Conservation (phyloP, 2,888 invertebrate genomes). For the Xestia xanthographa region DNA sequence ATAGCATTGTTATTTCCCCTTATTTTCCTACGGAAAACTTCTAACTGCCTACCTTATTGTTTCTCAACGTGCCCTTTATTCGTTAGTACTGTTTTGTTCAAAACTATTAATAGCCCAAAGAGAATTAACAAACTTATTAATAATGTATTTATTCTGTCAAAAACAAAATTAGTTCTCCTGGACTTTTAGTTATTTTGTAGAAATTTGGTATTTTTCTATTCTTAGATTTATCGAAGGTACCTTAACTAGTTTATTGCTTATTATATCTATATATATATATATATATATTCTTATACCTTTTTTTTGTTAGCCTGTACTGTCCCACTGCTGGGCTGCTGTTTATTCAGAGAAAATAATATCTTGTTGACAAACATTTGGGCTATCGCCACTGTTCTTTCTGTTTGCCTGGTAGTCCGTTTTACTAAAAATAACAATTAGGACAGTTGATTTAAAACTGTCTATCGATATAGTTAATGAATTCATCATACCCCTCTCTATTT, state of each 20-base stretch:
- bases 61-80: slow-evolving; percentile 2
- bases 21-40: background rate
- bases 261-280: no score
- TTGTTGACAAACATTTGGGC: slow-evolving; percentile 22
- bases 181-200: slow-evolving; percentile 8
- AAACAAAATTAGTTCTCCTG: slow-evolving; percentile 16
- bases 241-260: slow-evolving; percentile 14
- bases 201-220: slow-evolving; percentile 17
- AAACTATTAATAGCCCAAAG: slow-evolving; percentile 2
- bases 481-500: no score
- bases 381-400: no score
- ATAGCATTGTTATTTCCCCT: background rate
- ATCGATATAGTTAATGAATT: no score
- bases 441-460: no score
- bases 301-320: no score
- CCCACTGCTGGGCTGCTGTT: no score
- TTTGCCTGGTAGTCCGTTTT: no score
- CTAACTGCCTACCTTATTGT: background rate
- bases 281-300: no score
- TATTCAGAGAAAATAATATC: background rate
- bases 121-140: slow-evolving; percentile 9
- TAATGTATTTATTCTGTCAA: background rate
- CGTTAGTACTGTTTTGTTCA: background rate
- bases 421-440: no score
- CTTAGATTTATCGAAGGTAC: slow-evolving; percentile 2